phyloP scores from a whole-genome alignment of 1,140 invertebrate genomes.

The Trissolcus basalis region DNA sequence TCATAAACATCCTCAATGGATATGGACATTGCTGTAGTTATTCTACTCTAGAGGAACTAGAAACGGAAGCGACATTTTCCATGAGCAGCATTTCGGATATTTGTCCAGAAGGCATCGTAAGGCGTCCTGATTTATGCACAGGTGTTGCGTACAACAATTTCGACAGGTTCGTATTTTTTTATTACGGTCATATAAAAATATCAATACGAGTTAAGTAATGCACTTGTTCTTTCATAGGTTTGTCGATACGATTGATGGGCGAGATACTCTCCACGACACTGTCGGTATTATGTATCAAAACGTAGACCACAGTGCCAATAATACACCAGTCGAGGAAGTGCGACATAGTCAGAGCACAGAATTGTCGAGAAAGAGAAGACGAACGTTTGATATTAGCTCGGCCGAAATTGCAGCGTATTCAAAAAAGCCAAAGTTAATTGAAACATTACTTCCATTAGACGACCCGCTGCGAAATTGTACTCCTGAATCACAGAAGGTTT shows the following conservation, averaged over 20 bases:
- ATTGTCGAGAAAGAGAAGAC: slow-evolving; percentile 57
- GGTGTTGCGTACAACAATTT: slow-evolving; percentile 68
- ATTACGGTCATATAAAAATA: background rate
- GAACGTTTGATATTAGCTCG: slow-evolving; percentile 33
- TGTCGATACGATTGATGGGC: slow-evolving; percentile 70
- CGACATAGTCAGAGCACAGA: slow-evolving; percentile 46
- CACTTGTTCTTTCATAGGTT: slow-evolving; percentile 2
- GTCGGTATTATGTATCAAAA: slow-evolving; percentile 74
- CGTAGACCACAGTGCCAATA: slow-evolving; percentile 16
- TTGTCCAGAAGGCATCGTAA: slow-evolving; percentile 58
- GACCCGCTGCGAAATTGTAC: slow-evolving; percentile 5
- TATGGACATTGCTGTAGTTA: no score
- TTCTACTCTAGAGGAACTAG: slow-evolving; percentile 47
- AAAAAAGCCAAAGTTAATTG: slow-evolving; percentile 49
- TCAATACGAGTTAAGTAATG: background rate
- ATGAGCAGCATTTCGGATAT: slow-evolving; percentile 14
- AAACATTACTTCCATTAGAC: slow-evolving; percentile 32
- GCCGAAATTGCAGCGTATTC: slow-evolving; percentile 37
- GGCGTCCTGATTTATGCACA: slow-evolving; percentile 47
- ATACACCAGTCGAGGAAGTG: background rate
- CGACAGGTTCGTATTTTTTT: slow-evolving; percentile 61
- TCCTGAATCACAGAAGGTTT: background rate
- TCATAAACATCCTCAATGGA: no score
- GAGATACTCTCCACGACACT: slow-evolving; percentile 74
- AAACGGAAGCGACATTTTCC: slow-evolving; percentile 57